phyloP scores from a whole-genome alignment of 2,888 invertebrate species.

The Nycteola revayana region DNA sequence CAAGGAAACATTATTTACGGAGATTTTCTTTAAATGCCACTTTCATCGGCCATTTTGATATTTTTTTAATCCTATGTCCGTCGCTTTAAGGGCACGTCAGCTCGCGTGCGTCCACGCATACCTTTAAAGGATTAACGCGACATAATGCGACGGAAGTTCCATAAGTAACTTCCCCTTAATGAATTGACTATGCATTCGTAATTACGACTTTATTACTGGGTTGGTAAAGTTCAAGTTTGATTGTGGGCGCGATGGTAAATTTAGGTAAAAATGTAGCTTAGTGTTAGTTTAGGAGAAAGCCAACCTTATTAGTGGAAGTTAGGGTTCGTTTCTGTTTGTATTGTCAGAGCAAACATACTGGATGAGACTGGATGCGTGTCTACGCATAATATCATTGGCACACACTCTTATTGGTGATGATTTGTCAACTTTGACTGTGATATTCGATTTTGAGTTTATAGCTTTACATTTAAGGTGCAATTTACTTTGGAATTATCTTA shows the following conservation, averaged over 20 bases:
- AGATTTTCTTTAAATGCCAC: constrained; percentile 27
- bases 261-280: constrained; percentile 27
- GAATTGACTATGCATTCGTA: constrained; percentile 42
- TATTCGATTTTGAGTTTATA: constrained; percentile 35
- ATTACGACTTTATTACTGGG: constrained; percentile 44
- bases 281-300: constrained; percentile 17
- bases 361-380: constrained; percentile 63
- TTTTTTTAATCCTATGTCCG: constrained; percentile 52
- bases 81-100: constrained; percentile 54
- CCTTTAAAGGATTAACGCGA: constrained; percentile 59
- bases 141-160: constrained; percentile 57
- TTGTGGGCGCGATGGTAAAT: constrained; percentile 17
- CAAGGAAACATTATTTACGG: constrained; percentile 19
- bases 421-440: constrained; percentile 62
- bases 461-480: constrained; percentile 8
- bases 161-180: constrained; percentile 59
- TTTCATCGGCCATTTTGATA: constrained; percentile 50
- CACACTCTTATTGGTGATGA: constrained; percentile 67
- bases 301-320: constrained; percentile 16
- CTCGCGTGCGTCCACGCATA: constrained; percentile 54
- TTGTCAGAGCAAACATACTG: constrained; percentile 27
- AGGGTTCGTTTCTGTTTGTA: constrained; percentile 24
- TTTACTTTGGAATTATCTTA: constrained; percentile 7
- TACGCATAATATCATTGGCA: constrained; percentile 76
- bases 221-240: constrained; percentile 34